Percentiles rank a stretch among this genome's conserved stretches.
phyloP scores from a whole-genome alignment of 2,888 invertebrate species.

The Drosophila neotestacea region DNA sequence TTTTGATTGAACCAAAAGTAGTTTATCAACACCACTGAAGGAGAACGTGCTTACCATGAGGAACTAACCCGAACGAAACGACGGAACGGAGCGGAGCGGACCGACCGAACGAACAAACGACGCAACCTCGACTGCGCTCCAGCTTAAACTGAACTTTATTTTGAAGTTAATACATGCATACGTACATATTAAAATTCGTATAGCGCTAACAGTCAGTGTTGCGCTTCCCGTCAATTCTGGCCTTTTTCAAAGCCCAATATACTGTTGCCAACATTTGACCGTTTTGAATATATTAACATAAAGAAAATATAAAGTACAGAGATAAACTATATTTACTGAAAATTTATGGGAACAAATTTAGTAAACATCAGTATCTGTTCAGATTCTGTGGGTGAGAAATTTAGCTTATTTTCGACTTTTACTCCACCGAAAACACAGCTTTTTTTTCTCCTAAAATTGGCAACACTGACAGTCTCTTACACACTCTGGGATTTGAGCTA shows the following conservation, averaged over 20 bases:
- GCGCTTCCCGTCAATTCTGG: too few species aligned
- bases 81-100: constrained; percentile 64
- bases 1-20: constrained; percentile 42
- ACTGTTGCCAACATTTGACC: too few species aligned
- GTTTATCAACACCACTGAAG: constrained; percentile 62
- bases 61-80: constrained; percentile 70
- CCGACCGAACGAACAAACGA: constrained; percentile 74
- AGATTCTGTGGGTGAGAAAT: too few species aligned
- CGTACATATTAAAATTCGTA: constrained; percentile 6
- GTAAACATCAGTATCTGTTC: too few species aligned
- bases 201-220: constrained; percentile 20
- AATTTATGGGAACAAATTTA: too few species aligned
- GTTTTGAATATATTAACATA: too few species aligned
- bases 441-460: too few species aligned
- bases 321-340: too few species aligned
- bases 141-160: constrained; percentile 79
- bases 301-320: too few species aligned
- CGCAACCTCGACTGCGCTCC: constrained; percentile 78
- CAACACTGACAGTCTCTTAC: constrained; percentile 36
- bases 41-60: constrained; percentile 78
- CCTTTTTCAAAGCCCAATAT: too few species aligned
- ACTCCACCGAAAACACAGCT: too few species aligned
- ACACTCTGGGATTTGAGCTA: constrained; percentile 30
- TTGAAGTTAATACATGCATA: constrained; percentile 71
- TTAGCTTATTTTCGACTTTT: too few species aligned